phyloP scores from a whole-genome alignment of 2,113 vertebrate genomes.

The Archocentrus centrarchus region DNA sequence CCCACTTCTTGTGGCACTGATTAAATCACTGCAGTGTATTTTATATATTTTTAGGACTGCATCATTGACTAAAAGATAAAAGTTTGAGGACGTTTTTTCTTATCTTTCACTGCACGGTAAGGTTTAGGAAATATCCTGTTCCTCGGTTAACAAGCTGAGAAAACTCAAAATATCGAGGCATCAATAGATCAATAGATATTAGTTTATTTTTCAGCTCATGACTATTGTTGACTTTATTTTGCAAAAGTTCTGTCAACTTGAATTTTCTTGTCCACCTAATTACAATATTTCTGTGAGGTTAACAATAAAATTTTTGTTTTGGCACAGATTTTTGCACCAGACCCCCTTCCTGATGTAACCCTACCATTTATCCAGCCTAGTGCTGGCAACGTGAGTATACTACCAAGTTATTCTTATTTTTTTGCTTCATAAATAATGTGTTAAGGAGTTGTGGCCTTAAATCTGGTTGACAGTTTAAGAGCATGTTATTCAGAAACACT shows the following conservation, averaged over 20 bases:
- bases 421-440: neutral
- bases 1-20: too few species aligned
- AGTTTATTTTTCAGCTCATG: too few species aligned
- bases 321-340: neutral
- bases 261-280: neutral
- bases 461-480: neutral
- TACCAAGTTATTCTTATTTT: neutral
- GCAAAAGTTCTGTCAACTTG: accelerated
- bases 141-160: neutral
- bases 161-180: neutral
- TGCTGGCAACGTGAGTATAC: accelerated
- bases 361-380: neutral
- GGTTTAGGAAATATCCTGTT: neutral
- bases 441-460: neutral
- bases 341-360: neutral
- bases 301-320: neutral
- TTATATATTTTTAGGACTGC: too few species aligned
- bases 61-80: too few species aligned
- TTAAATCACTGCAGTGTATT: too few species aligned
- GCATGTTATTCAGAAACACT: neutral
- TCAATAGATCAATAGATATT: neutral
- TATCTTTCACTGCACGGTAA: too few species aligned
- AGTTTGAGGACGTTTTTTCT: neutral
- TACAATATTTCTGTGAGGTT: neutral
- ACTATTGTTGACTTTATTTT: neutral